These are phyloP conservation scores for Caerostris darwini DNA, from an alignment of 1,140 invertebrate genomes.

Conservation along the genomic window DNA sequence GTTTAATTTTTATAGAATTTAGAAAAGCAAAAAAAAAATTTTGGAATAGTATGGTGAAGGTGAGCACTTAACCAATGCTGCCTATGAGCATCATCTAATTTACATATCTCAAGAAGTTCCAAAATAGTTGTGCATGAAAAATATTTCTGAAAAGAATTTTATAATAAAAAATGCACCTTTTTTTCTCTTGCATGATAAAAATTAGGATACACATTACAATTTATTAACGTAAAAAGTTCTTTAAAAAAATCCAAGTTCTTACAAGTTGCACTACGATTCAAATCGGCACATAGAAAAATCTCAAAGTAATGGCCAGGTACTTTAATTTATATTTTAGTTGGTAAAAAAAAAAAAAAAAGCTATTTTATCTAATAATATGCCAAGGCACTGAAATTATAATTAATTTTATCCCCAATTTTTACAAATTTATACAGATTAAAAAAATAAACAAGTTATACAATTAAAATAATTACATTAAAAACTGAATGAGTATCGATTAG, in stretches of 20 bases:
- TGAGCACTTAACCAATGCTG: slow-evolving; percentile 58
- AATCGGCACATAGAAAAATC: too few species aligned
- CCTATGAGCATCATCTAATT: slow-evolving; percentile 66
- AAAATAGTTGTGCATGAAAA: slow-evolving; percentile 55
- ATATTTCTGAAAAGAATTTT: neutral
- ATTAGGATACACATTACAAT: neutral
- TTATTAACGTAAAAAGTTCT: neutral
- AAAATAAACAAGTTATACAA: too few species aligned
- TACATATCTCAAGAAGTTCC: slow-evolving; percentile 60
- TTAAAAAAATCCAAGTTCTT: too few species aligned
- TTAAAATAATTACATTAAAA: too few species aligned
- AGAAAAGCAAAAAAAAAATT: neutral
- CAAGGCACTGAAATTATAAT: slow-evolving; percentile 64
- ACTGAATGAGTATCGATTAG: too few species aligned
- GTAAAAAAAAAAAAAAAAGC: too few species aligned
- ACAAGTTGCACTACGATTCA: too few species aligned
- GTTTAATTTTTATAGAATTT: slow-evolving; percentile 13
- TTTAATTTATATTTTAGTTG: too few species aligned
- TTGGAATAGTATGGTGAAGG: slow-evolving; percentile 20
- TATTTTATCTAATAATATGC: neutral
- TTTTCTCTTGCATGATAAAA: neutral
- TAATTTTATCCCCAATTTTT: neutral
- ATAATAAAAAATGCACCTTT: neutral
- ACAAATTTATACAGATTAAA: slow-evolving; percentile 16
- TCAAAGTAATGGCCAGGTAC: too few species aligned